These are phyloP conservation scores for Malthinus seriepunctatus DNA, from an alignment of 2,888 invertebrate genomes.

Conservation along the genomic window DNA sequence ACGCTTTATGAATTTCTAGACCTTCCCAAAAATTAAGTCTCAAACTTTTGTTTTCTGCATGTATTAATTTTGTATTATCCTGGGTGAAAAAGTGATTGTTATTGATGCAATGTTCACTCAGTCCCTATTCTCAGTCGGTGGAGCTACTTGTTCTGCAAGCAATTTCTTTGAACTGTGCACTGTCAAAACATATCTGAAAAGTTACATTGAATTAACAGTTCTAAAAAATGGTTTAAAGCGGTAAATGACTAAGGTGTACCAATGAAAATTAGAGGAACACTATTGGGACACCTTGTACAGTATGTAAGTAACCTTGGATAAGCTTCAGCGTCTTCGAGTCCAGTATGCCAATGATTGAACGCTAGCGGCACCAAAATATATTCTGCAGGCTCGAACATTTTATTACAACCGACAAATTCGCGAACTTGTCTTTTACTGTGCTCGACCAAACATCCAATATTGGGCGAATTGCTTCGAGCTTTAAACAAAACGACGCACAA, in stretches of 20 bases:
- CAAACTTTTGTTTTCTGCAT: conserved; percentile 86
- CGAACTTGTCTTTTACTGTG: conserved; percentile 85
- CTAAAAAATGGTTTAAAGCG: too few relatives aligned
- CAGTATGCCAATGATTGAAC: conserved; percentile 97
- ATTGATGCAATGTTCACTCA: conserved; percentile 94
- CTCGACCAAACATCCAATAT: conserved; percentile 78
- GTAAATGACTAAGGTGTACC: too few relatives aligned
- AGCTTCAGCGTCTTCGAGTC: conserved; percentile 74
- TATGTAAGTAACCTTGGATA: conserved; percentile 78
- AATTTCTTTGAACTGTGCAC: conserved; percentile 93
- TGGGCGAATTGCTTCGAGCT: conserved; percentile 71
- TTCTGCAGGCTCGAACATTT: conserved; percentile 92
- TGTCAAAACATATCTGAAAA: conserved; percentile 77
- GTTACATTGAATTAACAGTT: background rate
- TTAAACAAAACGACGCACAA: conserved; percentile 88
- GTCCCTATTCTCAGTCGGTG: conserved; percentile 87
- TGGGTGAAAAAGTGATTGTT: too few relatives aligned
- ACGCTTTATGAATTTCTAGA: too few relatives aligned
- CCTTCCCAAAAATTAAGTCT: too few relatives aligned
- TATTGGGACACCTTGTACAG: too few relatives aligned
- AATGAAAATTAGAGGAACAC: too few relatives aligned
- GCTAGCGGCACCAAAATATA: conserved; percentile 91
- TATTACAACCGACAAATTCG: conserved; percentile 93
- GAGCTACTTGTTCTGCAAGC: conserved; percentile 81
- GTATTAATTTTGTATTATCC: too few relatives aligned